Conservation (phyloP, 2,113 vertebrate genomes). For the Arvicanthis niloticus region DNA sequence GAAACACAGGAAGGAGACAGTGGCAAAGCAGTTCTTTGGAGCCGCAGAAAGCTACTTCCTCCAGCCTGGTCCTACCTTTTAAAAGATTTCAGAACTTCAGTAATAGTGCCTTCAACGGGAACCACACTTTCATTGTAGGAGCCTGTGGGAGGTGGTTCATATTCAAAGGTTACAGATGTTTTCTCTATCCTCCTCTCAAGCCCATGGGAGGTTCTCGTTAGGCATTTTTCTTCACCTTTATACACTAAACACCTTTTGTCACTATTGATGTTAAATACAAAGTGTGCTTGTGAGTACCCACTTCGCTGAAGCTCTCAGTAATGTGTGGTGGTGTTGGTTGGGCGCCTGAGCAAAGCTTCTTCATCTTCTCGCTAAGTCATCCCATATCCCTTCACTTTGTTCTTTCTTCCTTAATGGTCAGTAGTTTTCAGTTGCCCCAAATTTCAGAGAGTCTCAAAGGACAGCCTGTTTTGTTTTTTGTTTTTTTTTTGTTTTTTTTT, state of each 20-base stretch:
- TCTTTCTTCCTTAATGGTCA: not conserved
- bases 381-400: not conserved
- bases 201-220: not conserved
- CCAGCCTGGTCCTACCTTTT: not conserved
- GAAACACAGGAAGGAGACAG: not conserved
- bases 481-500: not conserved
- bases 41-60: not conserved
- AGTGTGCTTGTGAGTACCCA: not conserved
- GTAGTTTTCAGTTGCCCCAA: not conserved
- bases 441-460: not conserved
- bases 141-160: not conserved
- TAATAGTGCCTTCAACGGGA: not conserved
- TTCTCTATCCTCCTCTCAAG: not conserved
- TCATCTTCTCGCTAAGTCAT: not conserved
- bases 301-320: not conserved
- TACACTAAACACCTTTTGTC: not conserved
- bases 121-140: not conserved
- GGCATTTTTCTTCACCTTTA: not conserved
- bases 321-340: not conserved
- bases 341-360: not conserved
- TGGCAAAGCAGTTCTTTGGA: not conserved
- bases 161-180: not conserved
- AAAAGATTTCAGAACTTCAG: not conserved
- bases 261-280: not conserved
- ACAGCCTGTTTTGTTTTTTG: not conserved